Conservation (phyloP, 2,888 invertebrate genomes). For the Phytoseiulus persimilis region DNA sequence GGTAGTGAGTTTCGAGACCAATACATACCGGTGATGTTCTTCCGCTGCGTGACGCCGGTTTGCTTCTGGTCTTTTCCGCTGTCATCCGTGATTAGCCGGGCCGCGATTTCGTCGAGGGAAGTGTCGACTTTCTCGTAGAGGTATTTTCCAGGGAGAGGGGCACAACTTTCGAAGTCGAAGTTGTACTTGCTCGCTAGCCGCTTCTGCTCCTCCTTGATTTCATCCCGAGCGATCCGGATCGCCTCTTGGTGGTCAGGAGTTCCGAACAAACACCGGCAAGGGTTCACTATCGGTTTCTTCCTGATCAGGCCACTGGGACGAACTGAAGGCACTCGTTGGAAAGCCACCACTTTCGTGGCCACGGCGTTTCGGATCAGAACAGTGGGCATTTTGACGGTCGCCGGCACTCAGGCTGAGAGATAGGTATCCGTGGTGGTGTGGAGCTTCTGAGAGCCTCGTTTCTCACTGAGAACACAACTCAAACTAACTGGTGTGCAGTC, state of each 20-base stretch:
- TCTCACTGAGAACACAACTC: background rate
- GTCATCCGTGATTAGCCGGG: background rate
- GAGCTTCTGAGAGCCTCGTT: background rate
- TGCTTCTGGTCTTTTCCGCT: background rate
- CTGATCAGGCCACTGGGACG: background rate
- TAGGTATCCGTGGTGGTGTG: background rate
- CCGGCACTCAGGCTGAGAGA: background rate
- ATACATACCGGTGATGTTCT: constrained; percentile 27
- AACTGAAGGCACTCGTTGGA: background rate
- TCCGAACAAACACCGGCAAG: constrained; percentile 21
- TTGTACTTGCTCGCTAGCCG: constrained; percentile 33
- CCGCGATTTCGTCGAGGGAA: constrained; percentile 6
- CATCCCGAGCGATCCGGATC: constrained; percentile 26
- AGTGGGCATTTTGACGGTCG: background rate
- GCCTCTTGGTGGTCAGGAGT: constrained; percentile 24
- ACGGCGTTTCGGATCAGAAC: constrained; percentile 17
- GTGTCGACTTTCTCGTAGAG: constrained; percentile 22
- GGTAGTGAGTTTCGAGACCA: background rate
- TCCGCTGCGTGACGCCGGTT: background rate
- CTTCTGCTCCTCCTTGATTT: constrained; percentile 33
- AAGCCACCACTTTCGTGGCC: background rate
- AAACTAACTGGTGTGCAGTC: background rate
- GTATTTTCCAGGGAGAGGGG: constrained; percentile 18
- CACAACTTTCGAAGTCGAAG: constrained; percentile 32
- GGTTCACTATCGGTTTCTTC: background rate